Base-by-base conservation (phyloP, 2,888 invertebrate species). In the Neoascia interrupta region DNA sequence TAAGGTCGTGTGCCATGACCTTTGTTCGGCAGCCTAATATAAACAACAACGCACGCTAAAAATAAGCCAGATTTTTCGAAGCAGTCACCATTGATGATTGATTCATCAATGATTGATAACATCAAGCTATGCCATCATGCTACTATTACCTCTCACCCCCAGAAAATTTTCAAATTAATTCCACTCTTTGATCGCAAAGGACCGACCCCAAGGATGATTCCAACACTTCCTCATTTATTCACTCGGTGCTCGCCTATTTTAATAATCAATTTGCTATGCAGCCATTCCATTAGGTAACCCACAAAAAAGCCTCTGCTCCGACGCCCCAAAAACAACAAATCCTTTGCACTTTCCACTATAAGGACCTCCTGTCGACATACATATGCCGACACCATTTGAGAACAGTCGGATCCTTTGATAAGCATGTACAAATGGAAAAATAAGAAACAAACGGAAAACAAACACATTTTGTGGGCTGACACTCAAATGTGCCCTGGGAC, bases 381-480 rank as follows among this genome's bases (percentile, higher is more conserved):
- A 54, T 34, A 41, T 45, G 21, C 63, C 51, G 16, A 51, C 41
- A 23, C 43, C 11, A 15, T 58, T 21, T 26, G 6, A 26, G 13
- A 43, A 34, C 11, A 49, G 15, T 49, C 39, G 23, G n/a, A 66
- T 53, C 73, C 66, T 58, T 66, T 66, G 51, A 72, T 41, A 58
- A 58, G 19, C n/a, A 26, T 15, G 58, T 49, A 23, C 19, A 51
- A 41, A 54, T 49, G 47, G 19, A 56, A 74, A 63, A 66, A 49
- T 53, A 53, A 43, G 15, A 56, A 41, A 28, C 53, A 51, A 36
- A 34, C 51, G 47, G 60, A 60, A 69, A 34, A 70, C 43, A 64
- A 72, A 72, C 63, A 64, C 64, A 72, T 64, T n/a, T 54, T 60
- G 58, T 34, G 58, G 28, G 37, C 28, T 66, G 37, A 21, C 39